A percentile compares a stretch with the other conserved stretches of the same genome.
phyloP scores from a whole-genome alignment of 2,888 invertebrate species.

The Ecdyonurus torrentis region DNA sequence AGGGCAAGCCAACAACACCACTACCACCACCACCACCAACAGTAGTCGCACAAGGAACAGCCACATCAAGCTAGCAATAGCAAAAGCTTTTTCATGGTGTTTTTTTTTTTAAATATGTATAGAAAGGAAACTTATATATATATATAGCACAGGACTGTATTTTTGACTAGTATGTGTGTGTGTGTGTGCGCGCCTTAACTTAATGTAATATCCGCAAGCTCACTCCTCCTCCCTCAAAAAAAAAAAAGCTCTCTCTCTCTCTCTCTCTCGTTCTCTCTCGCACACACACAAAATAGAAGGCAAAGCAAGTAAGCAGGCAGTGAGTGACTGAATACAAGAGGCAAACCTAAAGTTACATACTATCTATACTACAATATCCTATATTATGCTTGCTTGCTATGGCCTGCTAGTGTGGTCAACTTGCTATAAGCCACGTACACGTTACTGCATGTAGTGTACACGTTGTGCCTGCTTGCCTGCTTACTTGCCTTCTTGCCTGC shows the following conservation, averaged over 20 bases:
- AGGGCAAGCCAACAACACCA: constrained; percentile 13
- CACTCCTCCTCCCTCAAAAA: background rate
- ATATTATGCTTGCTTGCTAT: no score
- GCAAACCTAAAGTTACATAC: no score
- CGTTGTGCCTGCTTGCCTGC: no score
- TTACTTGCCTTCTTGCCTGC: background rate
- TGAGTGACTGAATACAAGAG: background rate
- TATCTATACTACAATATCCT: no score
- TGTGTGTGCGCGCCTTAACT: background rate
- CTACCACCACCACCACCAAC: background rate
- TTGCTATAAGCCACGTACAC: background rate
- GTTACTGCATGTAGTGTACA: no score
- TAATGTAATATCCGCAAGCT: background rate
- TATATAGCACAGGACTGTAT: no score
- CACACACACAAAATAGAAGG: no score
- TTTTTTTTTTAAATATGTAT: background rate
- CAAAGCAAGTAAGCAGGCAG: background rate
- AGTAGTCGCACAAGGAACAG: background rate
- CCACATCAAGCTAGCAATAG: background rate
- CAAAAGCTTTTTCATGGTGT: no score
- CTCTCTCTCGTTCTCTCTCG: background rate
- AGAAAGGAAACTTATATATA: no score
- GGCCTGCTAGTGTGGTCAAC: background rate
- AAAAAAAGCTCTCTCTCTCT: background rate
- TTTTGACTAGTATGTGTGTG: no score